Evolutionary conservation across 1,140 invertebrate genomes (phyloP).

Genomic region (Bicyclus anynana): DNA sequence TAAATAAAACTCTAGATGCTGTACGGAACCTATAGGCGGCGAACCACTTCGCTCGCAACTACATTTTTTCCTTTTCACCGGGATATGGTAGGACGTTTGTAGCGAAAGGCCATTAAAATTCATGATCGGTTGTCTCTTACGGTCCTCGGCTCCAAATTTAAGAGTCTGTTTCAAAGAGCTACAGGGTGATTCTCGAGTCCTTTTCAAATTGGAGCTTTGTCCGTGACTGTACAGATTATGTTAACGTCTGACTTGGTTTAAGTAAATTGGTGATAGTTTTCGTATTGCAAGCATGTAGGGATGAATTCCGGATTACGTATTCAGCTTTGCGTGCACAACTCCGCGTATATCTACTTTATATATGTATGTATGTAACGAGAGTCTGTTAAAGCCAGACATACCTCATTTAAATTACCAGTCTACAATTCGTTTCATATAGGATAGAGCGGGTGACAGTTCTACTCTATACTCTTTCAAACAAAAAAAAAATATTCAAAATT

Average conservation of each 20-base stretch:
- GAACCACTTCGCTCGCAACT: background rate
- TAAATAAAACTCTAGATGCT: too few species aligned
- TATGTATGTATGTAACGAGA: too few species aligned
- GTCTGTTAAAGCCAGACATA: too few species aligned
- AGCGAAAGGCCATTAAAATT: conserved; percentile 40
- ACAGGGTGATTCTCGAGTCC: conserved; percentile 23
- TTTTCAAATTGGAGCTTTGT: conserved; percentile 19
- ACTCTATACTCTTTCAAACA: too few species aligned
- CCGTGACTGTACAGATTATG: conserved; percentile 18
- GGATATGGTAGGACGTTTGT: conserved; percentile 25
- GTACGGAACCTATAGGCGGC: background rate
- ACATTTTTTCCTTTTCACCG: conserved; percentile 18
- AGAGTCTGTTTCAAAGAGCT: conserved; percentile 30
- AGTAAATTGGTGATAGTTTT: background rate
- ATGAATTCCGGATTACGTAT: background rate
- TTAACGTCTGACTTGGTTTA: conserved; percentile 14
- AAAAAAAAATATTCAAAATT: too few species aligned
- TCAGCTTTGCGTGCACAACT: too few species aligned
- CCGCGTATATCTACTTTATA: too few species aligned
- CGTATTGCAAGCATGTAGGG: background rate
- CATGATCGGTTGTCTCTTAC: conserved; percentile 43
- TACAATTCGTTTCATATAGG: too few species aligned
- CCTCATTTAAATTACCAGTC: too few species aligned
- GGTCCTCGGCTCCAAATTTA: conserved; percentile 30
- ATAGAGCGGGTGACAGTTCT: too few species aligned